Percentiles rank a stretch among this genome's conserved stretches.
These are phyloP conservation scores for Phrynocephalus guinanensis DNA, from an alignment of 2,797 vertebrate species.

Conservation along the genomic window DNA sequence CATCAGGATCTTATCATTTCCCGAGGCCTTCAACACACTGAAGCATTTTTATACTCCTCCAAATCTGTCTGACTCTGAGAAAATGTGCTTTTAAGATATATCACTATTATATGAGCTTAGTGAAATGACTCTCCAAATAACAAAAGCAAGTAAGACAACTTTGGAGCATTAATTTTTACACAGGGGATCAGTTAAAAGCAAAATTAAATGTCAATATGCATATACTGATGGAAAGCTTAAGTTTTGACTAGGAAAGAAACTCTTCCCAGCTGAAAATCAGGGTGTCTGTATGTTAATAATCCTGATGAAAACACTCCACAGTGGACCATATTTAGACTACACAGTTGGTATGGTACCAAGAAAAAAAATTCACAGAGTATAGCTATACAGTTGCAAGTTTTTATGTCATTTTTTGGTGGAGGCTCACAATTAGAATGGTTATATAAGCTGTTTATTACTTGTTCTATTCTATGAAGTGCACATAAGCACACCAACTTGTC, in stretches of 20 bases:
- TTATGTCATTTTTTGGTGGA: conserved; percentile 70
- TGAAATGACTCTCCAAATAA: conserved; percentile 56
- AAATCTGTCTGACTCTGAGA: conserved; percentile 60
- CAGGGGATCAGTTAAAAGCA: not conserved
- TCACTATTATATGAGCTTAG: conserved; percentile 46
- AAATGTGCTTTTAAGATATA: conserved; percentile 42
- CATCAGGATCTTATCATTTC: conserved; percentile 41
- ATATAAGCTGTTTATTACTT: conserved; percentile 74
- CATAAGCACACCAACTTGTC: conserved; percentile 44
- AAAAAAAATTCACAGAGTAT: conserved; percentile 64
- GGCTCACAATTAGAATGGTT: conserved; percentile 68
- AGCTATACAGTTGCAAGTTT: conserved; percentile 59
- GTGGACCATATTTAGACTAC: conserved; percentile 66
- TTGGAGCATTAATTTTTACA: not conserved
- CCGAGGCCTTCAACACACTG: conserved; percentile 57
- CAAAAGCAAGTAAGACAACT: not conserved
- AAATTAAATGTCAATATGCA: not conserved
- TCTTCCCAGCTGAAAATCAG: conserved; percentile 51
- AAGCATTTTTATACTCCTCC: conserved; percentile 39
- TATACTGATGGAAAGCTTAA: conserved; percentile 43
- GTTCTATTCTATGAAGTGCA: conserved; percentile 65
- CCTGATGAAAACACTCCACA: conserved; percentile 57
- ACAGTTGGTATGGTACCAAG: conserved; percentile 52
- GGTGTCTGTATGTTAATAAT: not conserved
- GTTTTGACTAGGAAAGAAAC: conserved; percentile 48